These are phyloP conservation scores for Alces alces DNA, from an alignment of 2,113 vertebrate genomes.

Conservation along the genomic window DNA sequence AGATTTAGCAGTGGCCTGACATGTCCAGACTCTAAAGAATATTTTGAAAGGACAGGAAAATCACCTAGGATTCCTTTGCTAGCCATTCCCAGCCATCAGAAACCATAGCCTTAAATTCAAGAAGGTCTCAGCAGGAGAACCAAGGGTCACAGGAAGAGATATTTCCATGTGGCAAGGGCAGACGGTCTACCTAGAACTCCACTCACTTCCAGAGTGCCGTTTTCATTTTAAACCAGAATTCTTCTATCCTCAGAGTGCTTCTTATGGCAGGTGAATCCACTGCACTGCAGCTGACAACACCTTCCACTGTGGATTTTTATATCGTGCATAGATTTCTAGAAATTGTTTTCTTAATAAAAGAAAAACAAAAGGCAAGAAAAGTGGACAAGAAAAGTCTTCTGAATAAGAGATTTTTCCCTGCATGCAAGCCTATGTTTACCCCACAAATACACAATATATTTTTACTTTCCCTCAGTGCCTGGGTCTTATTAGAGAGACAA, in stretches of 20 bases:
- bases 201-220: not conserved
- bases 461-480: not conserved
- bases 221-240: not conserved
- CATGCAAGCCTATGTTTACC: not conserved
- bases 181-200: not conserved
- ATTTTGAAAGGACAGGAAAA: conserved; percentile 60
- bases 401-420: not conserved
- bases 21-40: conserved; percentile 45
- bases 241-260: not conserved
- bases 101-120: conserved; percentile 33
- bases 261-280: not conserved
- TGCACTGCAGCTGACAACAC: not conserved
- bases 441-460: not conserved
- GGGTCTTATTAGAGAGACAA: not conserved
- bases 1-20: conserved; percentile 57
- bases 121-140: not conserved
- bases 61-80: conserved; percentile 46
- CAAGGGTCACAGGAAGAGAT: conserved; percentile 26
- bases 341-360: not conserved
- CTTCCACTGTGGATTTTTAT: not conserved
- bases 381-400: not conserved
- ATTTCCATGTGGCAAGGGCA: not conserved
- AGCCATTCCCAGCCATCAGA: not conserved
- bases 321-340: conserved; percentile 3
- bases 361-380: not conserved